Evolutionary conservation across 2,113 vertebrate species (phyloP), one percentile per base, ranked within the genome.

Genomic region (Apus apus): DNA sequence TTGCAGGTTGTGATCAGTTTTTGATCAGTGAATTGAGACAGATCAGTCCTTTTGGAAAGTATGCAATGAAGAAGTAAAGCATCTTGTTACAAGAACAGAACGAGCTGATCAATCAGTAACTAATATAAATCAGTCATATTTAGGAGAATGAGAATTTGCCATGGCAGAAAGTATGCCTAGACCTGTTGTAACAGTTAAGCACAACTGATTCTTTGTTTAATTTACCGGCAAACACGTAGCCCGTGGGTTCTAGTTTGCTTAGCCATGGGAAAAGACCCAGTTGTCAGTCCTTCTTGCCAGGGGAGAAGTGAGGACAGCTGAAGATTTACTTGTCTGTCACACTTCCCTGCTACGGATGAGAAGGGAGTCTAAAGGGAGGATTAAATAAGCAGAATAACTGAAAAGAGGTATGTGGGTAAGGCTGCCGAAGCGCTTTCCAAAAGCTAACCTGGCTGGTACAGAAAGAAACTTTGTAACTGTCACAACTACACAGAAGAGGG

Each of bases 241-340:
- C 84, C 81, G 87, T 89, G 54, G 84, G 66, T 95, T 89, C 66
- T 71, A 64, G 46, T 94, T 86, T 66, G 72, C 56, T 87, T 46
- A 82, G 89, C 60, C 6, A 3, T 94, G 86, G 91, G 93, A 94
- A 94, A 95, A 89, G 57, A 45, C 57, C 50, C 46, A 57, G 68
- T 66, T 96, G 91, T 92, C 70, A 72, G 68, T 62, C 78, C 74
- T 68, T 64, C 86, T 88, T 15, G 3, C 76, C 26, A 75, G 29
- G 32, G 32, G 3, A 92, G 72, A 87, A 92, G 84, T 82, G 94
- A 71, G 0, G 46, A 94, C 86, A 92, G 79, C 93, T 89, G 84
- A 84, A 92, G 84, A 93, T 95, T 89, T 94, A 84, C 87, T 84
- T 81, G 65, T 96, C 91, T 92, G 23, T 95, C 86, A 94, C 73